Percentiles rank a stretch among this genome's conserved stretches.
phyloP scores from a whole-genome alignment of 2,888 invertebrate genomes.

The Onthophagus sagittarius region DNA sequence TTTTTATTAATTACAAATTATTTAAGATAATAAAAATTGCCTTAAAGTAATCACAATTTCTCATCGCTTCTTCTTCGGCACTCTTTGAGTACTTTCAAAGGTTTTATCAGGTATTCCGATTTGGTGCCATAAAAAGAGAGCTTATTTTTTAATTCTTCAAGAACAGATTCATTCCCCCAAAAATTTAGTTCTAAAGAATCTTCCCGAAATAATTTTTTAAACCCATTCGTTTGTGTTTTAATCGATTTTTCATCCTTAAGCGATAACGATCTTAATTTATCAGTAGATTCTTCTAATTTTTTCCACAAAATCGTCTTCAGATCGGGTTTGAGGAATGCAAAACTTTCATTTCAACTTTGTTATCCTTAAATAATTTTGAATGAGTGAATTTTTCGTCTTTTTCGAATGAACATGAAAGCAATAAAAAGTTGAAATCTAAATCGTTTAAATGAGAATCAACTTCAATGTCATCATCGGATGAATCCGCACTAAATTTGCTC shows the following conservation, averaged over 20 bases:
- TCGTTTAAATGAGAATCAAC: too few relatives aligned
- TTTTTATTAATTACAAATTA: background rate
- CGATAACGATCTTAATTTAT: background rate
- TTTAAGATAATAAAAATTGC: too few relatives aligned
- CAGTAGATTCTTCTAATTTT: background rate
- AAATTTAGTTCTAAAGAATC: background rate
- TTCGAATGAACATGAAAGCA: background rate
- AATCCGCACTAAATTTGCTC: background rate
- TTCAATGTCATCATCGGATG: background rate
- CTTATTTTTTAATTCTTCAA: too few relatives aligned
- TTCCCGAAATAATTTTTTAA: background rate
- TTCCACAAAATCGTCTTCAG: background rate
- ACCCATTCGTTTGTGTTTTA: background rate
- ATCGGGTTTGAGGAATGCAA: background rate
- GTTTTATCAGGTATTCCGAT: background rate
- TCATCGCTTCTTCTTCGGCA: background rate
- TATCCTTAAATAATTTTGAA: background rate
- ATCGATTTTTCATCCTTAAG: background rate
- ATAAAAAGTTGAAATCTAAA: too few relatives aligned
- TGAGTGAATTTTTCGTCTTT: background rate
- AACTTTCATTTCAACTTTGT: background rate
- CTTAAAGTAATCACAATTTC: background rate
- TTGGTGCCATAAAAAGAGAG: background rate
- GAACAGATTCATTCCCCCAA: background rate
- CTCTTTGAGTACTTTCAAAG: background rate